Evolutionary conservation across 2,888 invertebrate species (phyloP).

Genomic region (Bembecia ichneumoniformis): DNA sequence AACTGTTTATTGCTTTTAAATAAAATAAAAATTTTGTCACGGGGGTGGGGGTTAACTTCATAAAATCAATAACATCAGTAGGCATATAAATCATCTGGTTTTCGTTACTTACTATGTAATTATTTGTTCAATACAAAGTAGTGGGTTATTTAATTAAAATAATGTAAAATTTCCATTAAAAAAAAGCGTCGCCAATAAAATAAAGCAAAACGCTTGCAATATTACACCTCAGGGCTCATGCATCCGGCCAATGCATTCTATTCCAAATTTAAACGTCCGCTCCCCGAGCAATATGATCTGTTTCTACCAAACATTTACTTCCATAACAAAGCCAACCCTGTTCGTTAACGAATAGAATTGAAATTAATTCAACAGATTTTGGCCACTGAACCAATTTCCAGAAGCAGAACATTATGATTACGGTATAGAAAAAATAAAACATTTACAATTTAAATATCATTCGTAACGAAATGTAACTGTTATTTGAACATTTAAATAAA

Average conservation of each 20-base stretch:
- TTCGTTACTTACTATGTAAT: no score
- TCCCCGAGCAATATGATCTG: conserved; percentile 25
- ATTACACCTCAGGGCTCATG: conserved; percentile 39
- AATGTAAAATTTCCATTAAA: no score
- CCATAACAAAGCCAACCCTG: conserved; percentile 16
- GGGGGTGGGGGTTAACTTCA: no score
- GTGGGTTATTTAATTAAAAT: no score
- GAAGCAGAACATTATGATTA: conserved; percentile 36
- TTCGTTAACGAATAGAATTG: not conserved
- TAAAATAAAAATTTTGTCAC: no score
- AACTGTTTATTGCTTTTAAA: no score
- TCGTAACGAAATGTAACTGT: conserved; percentile 12
- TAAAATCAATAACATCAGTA: no score
- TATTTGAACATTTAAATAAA: conserved; percentile 10
- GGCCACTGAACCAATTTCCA: conserved; percentile 15
- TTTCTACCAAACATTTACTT: conserved; percentile 25
- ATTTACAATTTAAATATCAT: conserved; percentile 41
- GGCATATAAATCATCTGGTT: no score
- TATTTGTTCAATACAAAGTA: no score
- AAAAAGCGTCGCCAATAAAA: conserved; percentile 9
- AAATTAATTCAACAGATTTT: no score
- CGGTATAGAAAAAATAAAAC: conserved; percentile 30
- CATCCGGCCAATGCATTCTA: conserved; percentile 38
- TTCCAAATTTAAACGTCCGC: conserved; percentile 36
- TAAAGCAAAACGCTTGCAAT: conserved; percentile 24